Conservation (phyloP, 2,113 vertebrate genomes). For the Stictonetta naevosa region DNA sequence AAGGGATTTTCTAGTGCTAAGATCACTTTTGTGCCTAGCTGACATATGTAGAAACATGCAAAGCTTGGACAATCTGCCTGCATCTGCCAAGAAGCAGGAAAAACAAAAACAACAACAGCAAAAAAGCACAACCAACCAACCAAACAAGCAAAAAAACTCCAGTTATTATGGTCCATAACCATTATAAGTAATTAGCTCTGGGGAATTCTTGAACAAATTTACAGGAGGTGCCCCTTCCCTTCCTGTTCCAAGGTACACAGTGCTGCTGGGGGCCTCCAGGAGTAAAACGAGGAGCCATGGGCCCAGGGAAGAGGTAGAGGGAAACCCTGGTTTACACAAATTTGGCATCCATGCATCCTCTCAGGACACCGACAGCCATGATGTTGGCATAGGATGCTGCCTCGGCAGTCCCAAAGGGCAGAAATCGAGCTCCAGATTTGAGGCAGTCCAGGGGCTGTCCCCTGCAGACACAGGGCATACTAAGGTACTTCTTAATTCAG, state of each 20-base stretch:
- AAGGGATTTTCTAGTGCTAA: background rate
- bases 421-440: background rate
- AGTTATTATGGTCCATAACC: background rate
- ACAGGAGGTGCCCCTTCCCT: background rate
- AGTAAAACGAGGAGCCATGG: background rate
- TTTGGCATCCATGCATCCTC: too few relatives aligned
- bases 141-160: background rate
- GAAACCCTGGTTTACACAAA: background rate
- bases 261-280: background rate
- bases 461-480: background rate
- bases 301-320: background rate
- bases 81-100: background rate
- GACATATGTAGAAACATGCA: background rate
- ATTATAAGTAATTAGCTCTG: background rate
- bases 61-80: background rate
- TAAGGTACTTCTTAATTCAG: background rate
- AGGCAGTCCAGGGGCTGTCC: background rate
- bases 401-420: too few relatives aligned
- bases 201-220: background rate
- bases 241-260: background rate
- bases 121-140: too few relatives aligned
- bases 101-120: background rate
- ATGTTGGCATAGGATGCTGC: background rate
- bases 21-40: accelerated
- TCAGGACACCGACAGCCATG: background rate